phyloP scores from a whole-genome alignment of 2,113 vertebrate genomes.

The Menura novaehollandiae region DNA sequence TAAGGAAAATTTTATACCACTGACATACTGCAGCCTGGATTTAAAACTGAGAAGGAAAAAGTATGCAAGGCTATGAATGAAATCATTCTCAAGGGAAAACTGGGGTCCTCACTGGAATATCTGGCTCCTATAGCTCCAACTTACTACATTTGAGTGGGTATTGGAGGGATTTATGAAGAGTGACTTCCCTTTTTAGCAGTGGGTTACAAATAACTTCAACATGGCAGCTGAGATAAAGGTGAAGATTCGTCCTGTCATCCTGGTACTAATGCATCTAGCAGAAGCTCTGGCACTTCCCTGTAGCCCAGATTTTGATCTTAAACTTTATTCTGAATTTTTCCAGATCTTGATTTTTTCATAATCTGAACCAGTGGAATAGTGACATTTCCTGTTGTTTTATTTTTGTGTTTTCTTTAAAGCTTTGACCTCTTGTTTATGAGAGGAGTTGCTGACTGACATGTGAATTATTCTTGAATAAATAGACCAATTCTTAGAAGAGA shows the following conservation, averaged over 20 bases:
- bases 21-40: not conserved
- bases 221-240: not conserved
- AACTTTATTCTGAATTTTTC: not conserved
- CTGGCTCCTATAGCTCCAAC: not conserved
- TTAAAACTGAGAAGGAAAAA: not conserved
- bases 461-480: constrained; percentile 28
- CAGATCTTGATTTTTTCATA: not conserved
- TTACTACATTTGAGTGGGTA: not conserved
- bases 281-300: not conserved
- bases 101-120: not conserved
- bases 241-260: not conserved
- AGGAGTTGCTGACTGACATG: not conserved
- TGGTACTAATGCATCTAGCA: not conserved
- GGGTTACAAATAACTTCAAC: not conserved
- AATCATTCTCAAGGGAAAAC: not conserved
- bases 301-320: not conserved
- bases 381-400: not conserved
- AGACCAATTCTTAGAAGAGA: constrained; percentile 20
- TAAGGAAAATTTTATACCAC: not conserved
- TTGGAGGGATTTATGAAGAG: not conserved
- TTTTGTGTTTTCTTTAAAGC: not conserved
- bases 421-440: not conserved
- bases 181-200: not conserved
- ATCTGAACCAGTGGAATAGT: not conserved
- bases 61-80: not conserved